Percentiles rank a stretch among this genome's conserved stretches.
phyloP scores from a whole-genome alignment of 2,797 vertebrate species.

The Melanotaenia maccullochi region DNA sequence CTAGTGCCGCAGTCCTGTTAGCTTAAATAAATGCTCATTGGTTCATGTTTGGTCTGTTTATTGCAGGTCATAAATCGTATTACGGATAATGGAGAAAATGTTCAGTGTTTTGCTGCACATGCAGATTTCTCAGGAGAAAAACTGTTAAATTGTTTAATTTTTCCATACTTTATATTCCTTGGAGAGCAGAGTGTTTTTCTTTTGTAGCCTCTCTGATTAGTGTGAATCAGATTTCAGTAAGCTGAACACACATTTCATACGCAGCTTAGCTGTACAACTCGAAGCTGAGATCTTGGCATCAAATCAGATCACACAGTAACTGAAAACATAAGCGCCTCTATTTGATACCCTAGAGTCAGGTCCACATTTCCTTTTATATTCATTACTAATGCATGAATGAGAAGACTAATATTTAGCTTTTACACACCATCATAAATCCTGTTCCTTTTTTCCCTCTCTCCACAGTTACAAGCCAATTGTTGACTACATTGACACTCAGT shows the following conservation, averaged over 20 bases:
- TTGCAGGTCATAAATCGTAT: not conserved
- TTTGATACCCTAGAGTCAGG: slow-evolving; percentile 41
- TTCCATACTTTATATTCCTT: not conserved
- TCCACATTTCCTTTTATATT: slow-evolving; percentile 37
- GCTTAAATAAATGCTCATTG: too few species aligned
- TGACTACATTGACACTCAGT: slow-evolving; percentile 99
- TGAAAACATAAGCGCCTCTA: slow-evolving; percentile 47
- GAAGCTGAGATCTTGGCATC: slow-evolving; percentile 56
- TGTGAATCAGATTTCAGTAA: slow-evolving; percentile 39
- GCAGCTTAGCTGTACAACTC: slow-evolving; percentile 31
- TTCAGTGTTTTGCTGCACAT: not conserved
- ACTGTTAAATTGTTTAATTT: slow-evolving; percentile 2
- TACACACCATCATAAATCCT: slow-evolving; percentile 9
- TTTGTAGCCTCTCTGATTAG: slow-evolving; percentile 30
- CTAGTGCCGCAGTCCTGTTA: too few species aligned
- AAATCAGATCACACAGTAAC: slow-evolving; percentile 45
- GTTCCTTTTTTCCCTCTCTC: slow-evolving; percentile 54
- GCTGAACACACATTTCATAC: slow-evolving; percentile 35
- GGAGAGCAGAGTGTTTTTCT: slow-evolving; percentile 11
- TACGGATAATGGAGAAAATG: not conserved
- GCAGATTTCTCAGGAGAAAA: not conserved
- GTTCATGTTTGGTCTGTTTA: not conserved
- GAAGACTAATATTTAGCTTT: slow-evolving; percentile 44
- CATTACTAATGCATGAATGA: slow-evolving; percentile 37
- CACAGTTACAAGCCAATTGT: slow-evolving; percentile 98